Evolutionary conservation across 2,797 vertebrate genomes (phyloP).

Genomic region (Enteromius paludinosus): DNA sequence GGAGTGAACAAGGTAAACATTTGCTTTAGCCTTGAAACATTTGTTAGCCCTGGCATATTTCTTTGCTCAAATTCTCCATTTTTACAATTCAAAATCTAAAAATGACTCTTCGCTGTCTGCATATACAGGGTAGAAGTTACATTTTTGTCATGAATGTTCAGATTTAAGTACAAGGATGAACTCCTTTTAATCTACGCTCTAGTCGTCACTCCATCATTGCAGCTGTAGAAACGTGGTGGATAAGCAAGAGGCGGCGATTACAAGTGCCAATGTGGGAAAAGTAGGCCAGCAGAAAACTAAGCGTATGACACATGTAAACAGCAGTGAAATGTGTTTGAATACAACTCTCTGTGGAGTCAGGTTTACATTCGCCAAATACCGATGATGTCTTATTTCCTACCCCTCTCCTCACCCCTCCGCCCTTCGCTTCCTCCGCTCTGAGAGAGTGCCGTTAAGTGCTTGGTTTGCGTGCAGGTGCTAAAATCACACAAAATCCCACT

Average conservation of each 20-base stretch:
- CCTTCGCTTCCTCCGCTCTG: slow-evolving; percentile 8
- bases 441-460: slow-evolving; percentile 49
- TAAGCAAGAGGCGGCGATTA: neutral
- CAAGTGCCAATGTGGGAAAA: neutral
- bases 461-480: slow-evolving; percentile 45
- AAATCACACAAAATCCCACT: slow-evolving; percentile 51
- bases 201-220: neutral
- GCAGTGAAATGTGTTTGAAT: slow-evolving; percentile 32
- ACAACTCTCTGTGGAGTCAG: slow-evolving; percentile 26
- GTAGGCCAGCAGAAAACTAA: slow-evolving; percentile 16
- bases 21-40: slow-evolving; percentile 1
- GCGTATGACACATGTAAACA: slow-evolving; percentile 23
- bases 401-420: slow-evolving; percentile 13
- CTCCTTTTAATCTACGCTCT: neutral
- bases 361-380: slow-evolving; percentile 17
- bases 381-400: slow-evolving; percentile 33
- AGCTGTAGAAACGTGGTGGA: neutral
- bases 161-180: neutral
- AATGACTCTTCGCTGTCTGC: neutral
- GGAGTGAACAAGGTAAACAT: neutral
- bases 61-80: neutral
- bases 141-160: neutral
- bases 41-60: neutral
- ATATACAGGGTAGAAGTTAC: neutral
- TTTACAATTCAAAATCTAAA: neutral